Evolutionary conservation across 2,113 vertebrate genomes (phyloP).

Genomic region (Mionectes macconnelli): DNA sequence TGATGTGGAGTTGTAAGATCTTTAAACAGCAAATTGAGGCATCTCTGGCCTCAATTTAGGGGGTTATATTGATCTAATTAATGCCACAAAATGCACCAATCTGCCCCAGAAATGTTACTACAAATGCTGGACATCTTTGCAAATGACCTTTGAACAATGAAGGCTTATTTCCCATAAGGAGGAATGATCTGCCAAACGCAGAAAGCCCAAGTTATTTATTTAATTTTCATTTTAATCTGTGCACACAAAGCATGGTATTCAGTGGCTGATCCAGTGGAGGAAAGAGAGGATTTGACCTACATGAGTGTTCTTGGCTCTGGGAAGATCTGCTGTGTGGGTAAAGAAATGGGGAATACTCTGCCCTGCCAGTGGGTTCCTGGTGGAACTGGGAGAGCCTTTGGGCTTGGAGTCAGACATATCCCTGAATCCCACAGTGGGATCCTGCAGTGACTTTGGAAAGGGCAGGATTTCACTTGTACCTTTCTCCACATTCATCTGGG

Average conservation of each 20-base stretch:
- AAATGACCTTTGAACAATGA: background rate
- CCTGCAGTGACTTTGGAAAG: background rate
- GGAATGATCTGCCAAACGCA: background rate
- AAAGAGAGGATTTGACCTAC: background rate
- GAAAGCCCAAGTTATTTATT: background rate
- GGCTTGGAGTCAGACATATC: background rate
- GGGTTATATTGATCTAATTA: background rate
- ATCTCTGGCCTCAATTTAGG: background rate
- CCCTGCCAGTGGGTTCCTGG: background rate
- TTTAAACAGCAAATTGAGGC: background rate
- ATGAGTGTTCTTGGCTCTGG: background rate
- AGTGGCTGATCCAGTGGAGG: background rate
- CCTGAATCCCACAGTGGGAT: background rate
- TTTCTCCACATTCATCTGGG: background rate
- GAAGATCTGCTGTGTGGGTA: background rate
- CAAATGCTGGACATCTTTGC: background rate
- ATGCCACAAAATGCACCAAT: background rate
- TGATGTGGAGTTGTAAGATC: background rate
- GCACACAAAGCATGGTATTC: background rate
- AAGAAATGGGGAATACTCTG: background rate
- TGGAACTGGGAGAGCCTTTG: background rate
- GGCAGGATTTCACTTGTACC: background rate
- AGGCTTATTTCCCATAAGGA: background rate
- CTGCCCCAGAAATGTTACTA: background rate
- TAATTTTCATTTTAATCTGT: background rate